Conservation (phyloP, 1,140 invertebrate species). For the Ceratitis capitata region DNA sequence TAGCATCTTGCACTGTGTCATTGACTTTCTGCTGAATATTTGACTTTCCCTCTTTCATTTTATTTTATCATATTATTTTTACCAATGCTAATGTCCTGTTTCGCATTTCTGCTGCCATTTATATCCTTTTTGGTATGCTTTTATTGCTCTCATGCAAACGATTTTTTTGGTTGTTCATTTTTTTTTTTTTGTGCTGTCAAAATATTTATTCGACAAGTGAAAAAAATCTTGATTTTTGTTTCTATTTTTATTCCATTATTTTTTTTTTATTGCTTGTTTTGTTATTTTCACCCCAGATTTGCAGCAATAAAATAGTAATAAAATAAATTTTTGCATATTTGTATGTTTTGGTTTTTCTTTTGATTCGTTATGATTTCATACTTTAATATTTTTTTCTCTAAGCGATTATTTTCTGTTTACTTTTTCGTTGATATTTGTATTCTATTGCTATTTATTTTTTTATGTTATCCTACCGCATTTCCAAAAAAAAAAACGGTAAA, state of each 20-base stretch:
- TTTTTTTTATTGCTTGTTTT: not conserved
- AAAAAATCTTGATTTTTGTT: not conserved
- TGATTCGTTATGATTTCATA: not conserved
- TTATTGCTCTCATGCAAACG: not conserved
- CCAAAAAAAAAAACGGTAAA: too few species aligned
- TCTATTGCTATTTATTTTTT: not conserved
- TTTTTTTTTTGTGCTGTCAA: not conserved
- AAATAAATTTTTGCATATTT: not conserved
- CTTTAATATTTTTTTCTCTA: not conserved
- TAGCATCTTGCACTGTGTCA: not conserved
- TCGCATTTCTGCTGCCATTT: not conserved
- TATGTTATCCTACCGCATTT: not conserved
- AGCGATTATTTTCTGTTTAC: not conserved
- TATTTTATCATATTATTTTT: too few species aligned
- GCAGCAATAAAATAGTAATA: not conserved
- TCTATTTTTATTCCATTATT: not conserved
- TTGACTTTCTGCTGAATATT: not conserved
- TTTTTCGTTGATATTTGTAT: not conserved
- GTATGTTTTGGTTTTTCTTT: not conserved
- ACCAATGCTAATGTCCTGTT: too few species aligned
- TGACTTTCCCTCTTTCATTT: not conserved
- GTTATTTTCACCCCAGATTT: not conserved
- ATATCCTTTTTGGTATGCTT: not conserved
- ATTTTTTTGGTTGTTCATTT: not conserved
- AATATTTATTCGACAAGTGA: not conserved